Evolutionary conservation across 2,888 invertebrate species (phyloP).

Genomic region (Apamea anceps): DNA sequence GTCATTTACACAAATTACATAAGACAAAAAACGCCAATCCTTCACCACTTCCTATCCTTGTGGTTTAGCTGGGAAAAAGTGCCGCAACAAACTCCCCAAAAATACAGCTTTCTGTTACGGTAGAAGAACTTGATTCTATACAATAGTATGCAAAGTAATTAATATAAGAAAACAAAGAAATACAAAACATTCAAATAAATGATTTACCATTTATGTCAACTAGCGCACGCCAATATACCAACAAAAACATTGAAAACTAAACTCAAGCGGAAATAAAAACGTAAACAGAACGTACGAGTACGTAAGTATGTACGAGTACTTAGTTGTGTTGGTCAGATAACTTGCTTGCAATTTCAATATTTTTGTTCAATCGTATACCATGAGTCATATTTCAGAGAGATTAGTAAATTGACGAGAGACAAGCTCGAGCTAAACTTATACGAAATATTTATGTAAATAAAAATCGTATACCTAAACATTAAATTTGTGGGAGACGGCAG

Average conservation of each 20-base stretch:
- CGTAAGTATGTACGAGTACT: not conserved
- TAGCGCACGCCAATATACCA: not conserved
- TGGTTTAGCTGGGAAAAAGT: not conserved
- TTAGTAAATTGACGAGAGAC: not conserved
- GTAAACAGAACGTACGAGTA: not conserved
- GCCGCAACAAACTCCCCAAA: not conserved
- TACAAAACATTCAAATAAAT: not conserved
- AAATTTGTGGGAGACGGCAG: not conserved
- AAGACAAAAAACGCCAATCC: not conserved
- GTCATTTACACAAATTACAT: not conserved
- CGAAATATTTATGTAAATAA: not conserved
- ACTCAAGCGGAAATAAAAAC: not conserved
- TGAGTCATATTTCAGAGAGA: not conserved
- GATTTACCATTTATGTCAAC: not conserved
- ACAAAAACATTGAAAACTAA: not conserved
- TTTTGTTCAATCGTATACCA: not conserved
- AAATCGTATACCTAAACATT: too few species aligned
- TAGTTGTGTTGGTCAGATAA: not conserved
- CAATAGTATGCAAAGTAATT: not conserved
- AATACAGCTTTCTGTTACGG: not conserved
- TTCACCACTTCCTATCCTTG: not conserved
- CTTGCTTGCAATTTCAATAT: not conserved
- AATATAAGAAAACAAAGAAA: not conserved
- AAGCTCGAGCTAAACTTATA: not conserved
- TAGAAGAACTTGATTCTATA: not conserved